Evolutionary conservation across 2,113 vertebrate genomes (phyloP), one percentile per base, ranked within the genome.

Genomic region (Pluvianellus socialis): DNA sequence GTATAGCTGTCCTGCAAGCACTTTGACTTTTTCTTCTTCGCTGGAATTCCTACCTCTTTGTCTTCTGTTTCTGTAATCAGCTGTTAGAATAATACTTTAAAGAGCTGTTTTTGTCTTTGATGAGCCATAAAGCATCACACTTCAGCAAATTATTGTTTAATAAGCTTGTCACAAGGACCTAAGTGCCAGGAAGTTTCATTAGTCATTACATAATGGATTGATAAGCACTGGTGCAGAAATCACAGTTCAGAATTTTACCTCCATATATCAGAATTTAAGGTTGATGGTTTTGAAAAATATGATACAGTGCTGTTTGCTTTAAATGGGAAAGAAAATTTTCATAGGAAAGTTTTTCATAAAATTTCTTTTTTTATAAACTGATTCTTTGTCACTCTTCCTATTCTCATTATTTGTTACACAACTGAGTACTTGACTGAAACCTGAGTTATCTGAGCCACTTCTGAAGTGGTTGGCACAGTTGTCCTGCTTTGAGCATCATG

Each of bases 91-190:
- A 89, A 89, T 63, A 70, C 42, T 90, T 88, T 84, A 49, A 94
- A 81, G 35, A 89, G 66, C 23, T 94, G 33, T 7, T 91, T 95
- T 95, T 79, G 52, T 65, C 80, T 89, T 81, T 94, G 76, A 87
- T 85, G 68, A 89, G 81, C 76, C 49, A 56, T 67, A 71, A 83
- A 90, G 65, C 40, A 89, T 65, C 83, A 79, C 83, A 94, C 73
- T 86, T 84, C 52, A 70, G 62, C 49, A 92, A 95, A 94, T 87
- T 90, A 91, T 82, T 82, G 76, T 91, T 95, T 91, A 89, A 95
- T 79, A 94, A 94, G 83, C 47, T 89, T 83, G 49, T 92, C 79
- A 79, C 33, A 82, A 90, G 32, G 26, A 85, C 20, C 49, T 73
- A 85, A 75, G 38, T 71, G 28, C 56, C 45, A 79, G 40, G 82